These are phyloP conservation scores for Hemibagrus wyckioides DNA, from an alignment of 2,113 vertebrate species.

Conservation along the genomic window DNA sequence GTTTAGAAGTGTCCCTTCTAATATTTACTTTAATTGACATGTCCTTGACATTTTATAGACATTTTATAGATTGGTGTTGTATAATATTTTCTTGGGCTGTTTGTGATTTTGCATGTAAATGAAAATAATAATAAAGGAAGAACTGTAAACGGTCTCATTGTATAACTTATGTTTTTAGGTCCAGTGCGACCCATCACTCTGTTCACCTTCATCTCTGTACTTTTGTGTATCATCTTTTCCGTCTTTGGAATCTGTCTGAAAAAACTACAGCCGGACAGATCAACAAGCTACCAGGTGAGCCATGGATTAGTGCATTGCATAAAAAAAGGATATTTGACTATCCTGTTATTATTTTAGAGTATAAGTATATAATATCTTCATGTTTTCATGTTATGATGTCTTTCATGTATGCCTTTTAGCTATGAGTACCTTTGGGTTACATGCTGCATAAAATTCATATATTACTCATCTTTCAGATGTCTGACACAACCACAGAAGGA, in stretches of 20 bases:
- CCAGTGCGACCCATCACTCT: slow-evolving; percentile 82
- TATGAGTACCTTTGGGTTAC: background rate
- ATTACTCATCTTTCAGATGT: slow-evolving; percentile 75
- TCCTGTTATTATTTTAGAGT: background rate
- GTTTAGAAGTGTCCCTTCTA: background rate
- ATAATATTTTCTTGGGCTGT: background rate
- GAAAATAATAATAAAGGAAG: background rate
- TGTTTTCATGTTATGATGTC: no score
- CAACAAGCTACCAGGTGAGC: slow-evolving; percentile 83
- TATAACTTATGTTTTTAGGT: slow-evolving; percentile 70
- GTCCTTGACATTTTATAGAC: no score
- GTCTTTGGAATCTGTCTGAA: slow-evolving; percentile 82
- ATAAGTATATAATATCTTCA: background rate
- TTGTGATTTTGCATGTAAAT: background rate
- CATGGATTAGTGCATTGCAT: background rate
- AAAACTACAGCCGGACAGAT: slow-evolving; percentile 78
- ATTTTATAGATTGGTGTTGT: background rate
- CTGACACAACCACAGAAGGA: slow-evolving; percentile 81
- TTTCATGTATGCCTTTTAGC: no score
- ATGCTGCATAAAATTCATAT: background rate
- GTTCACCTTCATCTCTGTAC: slow-evolving; percentile 82
- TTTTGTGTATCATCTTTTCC: slow-evolving; percentile 78
- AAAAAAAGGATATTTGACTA: background rate
- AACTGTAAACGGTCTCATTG: background rate
- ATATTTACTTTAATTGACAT: background rate